Conservation (phyloP, 2,888 invertebrate species). For the Unio delphinus region DNA sequence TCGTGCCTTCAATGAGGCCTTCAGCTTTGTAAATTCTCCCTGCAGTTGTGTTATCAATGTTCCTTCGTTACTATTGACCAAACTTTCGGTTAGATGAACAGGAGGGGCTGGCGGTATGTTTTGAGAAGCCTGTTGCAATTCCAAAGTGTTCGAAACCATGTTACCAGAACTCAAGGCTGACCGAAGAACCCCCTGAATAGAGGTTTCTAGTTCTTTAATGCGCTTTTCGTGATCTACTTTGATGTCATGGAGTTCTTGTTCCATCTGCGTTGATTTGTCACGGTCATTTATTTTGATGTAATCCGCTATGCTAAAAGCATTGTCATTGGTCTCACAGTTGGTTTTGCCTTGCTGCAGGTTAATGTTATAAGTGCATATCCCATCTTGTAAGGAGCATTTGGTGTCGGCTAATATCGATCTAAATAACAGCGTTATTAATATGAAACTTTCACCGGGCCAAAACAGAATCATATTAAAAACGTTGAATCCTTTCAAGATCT, state of each 20-base stretch:
- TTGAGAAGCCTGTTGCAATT: constrained; percentile 3
- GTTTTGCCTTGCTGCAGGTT: constrained; percentile 25
- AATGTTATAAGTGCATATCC: constrained; percentile 43
- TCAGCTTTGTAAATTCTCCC: constrained; percentile 47
- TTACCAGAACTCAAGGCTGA: constrained; percentile 27
- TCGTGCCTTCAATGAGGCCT: constrained; percentile 39
- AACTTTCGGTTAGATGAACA: constrained; percentile 1
- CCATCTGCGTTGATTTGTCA: constrained; percentile 32
- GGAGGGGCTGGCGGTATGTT: background rate
- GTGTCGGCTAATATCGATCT: background rate
- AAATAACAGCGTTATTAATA: too few relatives aligned
- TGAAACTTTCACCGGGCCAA: too few relatives aligned
- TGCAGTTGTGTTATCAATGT: constrained; percentile 38
- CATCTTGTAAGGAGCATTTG: constrained; percentile 38
- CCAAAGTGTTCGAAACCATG: constrained; percentile 1
- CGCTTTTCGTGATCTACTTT: constrained; percentile 47
- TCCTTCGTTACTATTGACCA: constrained; percentile 21
- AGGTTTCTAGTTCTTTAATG: constrained; percentile 41
- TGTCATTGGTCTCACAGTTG: constrained; percentile 3
- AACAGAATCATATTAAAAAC: too few relatives aligned
- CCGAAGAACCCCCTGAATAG: constrained; percentile 43
- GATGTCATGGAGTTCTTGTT: constrained; percentile 39
- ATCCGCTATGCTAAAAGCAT: constrained; percentile 1
- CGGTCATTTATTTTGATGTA: constrained; percentile 19
- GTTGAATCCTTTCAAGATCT: too few relatives aligned